Percentiles rank a stretch among this genome's conserved stretches.
Conservation (phyloP, 2,888 invertebrate species). For the Archips xylosteana region DNA sequence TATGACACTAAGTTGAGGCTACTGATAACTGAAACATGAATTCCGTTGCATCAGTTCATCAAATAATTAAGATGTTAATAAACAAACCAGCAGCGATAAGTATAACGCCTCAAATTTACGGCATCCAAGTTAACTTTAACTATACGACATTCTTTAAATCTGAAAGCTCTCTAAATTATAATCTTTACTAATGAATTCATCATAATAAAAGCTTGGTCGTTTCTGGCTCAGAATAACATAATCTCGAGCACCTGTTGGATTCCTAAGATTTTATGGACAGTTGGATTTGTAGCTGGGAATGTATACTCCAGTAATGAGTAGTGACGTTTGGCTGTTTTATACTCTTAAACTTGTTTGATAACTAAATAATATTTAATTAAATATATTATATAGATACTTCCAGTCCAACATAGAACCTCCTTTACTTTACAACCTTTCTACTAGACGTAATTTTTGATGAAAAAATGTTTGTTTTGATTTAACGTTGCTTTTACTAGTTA, state of each 20-base stretch:
- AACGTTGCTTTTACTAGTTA: too few relatives aligned
- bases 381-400: too few relatives aligned
- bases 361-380: too few relatives aligned
- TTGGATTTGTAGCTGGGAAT: neutral
- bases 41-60: neutral
- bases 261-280: slow-evolving; percentile 27
- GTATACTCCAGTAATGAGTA: neutral
- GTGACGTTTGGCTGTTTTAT: neutral
- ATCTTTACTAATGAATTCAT: slow-evolving; percentile 58
- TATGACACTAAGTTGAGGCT: too few relatives aligned
- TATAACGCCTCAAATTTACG: slow-evolving; percentile 1
- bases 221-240: slow-evolving; percentile 39
- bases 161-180: slow-evolving; percentile 48
- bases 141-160: slow-evolving; percentile 49
- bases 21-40: neutral
- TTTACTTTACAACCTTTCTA: too few relatives aligned
- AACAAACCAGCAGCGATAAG: neutral
- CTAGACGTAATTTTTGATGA: too few relatives aligned
- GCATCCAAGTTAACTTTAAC: slow-evolving; percentile 24
- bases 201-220: slow-evolving; percentile 51
- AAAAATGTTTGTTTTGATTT: too few relatives aligned
- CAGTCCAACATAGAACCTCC: too few relatives aligned
- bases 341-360: too few relatives aligned
- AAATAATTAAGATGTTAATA: slow-evolving; percentile 7
- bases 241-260: slow-evolving; percentile 45